A percentile compares a stretch with the other conserved stretches of the same genome.
These are phyloP conservation scores for Xenus cinereus DNA, from an alignment of 2,113 vertebrate genomes.

Conservation along the genomic window DNA sequence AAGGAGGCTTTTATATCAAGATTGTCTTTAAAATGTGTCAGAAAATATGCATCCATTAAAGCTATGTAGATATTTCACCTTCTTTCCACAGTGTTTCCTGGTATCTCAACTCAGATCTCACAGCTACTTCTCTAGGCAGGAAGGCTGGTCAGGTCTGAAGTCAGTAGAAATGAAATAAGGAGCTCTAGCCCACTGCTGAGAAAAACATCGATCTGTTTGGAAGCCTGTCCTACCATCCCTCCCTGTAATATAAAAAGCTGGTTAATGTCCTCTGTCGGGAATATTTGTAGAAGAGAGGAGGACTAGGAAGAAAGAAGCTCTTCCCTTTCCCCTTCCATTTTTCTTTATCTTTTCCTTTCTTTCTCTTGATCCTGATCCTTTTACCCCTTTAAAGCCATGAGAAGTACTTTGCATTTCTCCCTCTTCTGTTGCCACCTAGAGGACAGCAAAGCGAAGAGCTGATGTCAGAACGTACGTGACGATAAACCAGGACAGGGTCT, in stretches of 20 bases:
- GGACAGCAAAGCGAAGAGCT: neutral
- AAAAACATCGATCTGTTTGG: neutral
- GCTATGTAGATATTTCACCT: neutral
- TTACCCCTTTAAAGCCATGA: neutral
- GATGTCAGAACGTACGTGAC: accelerated
- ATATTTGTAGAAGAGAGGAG: neutral
- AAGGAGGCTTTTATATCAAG: neutral
- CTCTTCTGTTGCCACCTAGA: conserved; percentile 48
- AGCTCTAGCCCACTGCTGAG: neutral
- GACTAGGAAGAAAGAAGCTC: too few species aligned
- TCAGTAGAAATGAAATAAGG: neutral
- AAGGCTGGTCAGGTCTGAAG: neutral
- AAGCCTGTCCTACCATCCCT: neutral
- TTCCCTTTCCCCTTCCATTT: neutral
- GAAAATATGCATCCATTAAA: neutral
- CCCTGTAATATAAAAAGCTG: neutral
- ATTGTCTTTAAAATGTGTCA: neutral
- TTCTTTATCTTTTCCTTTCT: neutral
- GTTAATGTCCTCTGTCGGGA: neutral
- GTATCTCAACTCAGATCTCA: neutral
- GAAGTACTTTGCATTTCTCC: neutral
- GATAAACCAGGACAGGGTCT: neutral
- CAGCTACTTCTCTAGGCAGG: neutral
- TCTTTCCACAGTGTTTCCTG: neutral
- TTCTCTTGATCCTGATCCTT: neutral